Evolutionary conservation across 2,797 vertebrate genomes (phyloP), one percentile per base, ranked within the genome.

Genomic region (Bufotes viridis): DNA sequence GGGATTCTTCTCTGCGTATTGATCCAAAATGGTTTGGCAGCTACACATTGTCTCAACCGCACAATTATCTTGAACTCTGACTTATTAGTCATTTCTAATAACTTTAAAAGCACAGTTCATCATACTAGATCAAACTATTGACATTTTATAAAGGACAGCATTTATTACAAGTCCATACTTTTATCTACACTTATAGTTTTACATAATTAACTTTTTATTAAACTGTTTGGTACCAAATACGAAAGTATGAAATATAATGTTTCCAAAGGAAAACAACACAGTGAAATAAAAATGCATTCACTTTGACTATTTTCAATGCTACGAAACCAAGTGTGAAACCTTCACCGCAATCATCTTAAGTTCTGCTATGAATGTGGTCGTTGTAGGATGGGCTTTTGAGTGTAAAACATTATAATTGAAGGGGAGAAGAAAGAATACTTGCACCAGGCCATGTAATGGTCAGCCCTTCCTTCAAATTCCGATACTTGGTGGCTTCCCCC

Each of bases 1-100:
- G n/a, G 78, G 78, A 87, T 70, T 82, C 79, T 63, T 87, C 79
- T 63, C 55, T 55, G 82, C 26, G 60, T 87, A 87, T 87, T 87
- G 85, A 87, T 87, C 78, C 34, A 81, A 63, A 58, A 87, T 87
- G 85, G 85, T 81, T 87, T 87, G 85, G 85, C 78, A 87, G 78
- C 78, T 81, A 58, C 20, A 87, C 57, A 42, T 69, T 82, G 69
- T 67, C 79, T 87, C 79, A 82, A 75, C 69, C 65, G 55, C 24
- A n/a, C 65, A 87, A 82, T 76, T 82, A 87, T 87, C 55, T 61
- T 87, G 86, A 87, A 82, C 86, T 87, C 67, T 81, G 70, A 87
- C 86, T 82, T 82, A 72, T 63, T 51, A 82, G 80, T 82, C 55
- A 87, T 87, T 87, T 87, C 79, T 87, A 82, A 87, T 87, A 80